Base-by-base conservation (phyloP, 1,140 invertebrate genomes). In the Doryteuthis pealeii region DNA sequence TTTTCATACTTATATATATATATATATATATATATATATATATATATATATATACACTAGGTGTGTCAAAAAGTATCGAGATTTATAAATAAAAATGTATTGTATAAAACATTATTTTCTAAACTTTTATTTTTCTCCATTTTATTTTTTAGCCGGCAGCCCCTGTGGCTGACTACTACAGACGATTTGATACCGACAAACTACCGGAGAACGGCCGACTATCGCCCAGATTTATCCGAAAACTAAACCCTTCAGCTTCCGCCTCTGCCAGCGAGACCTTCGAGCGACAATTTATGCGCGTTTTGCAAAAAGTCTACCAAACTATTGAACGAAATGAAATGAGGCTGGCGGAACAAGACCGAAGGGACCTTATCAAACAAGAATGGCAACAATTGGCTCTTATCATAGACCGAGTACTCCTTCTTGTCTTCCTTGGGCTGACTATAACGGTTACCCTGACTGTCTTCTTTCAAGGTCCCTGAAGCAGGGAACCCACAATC, bases 381-480 rank as follows among this genome's bases (percentile, higher is more conserved):
- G 93, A 94, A 84, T 94, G 93, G 93, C 93, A 94, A 83, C 92
- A 94, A 83, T 90, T 94, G 40, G 93, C 93, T 0, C 86, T 94
- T n/a, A 92, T 94, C 3, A 84, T 91, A 6, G 91, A 91, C 81
- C 87, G 93, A 14, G 88, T 92, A 58, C 87, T 94, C 0, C 88
- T 94, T 18, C 89, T 91, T 78, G 84, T 92, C 30, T 94, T 94
- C 82, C 88, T 93, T 70, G 83, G 93, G 28, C 90, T 91, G 26
- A 93, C 86, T 14, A 70, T 84, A 18, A 79, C 76, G n/a, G 81
- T 86, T 49, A 86, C 82, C 0, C 71, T 84, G 15, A 81, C 81
- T 8, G 81, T 87, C 2, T 77, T 88, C 67, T 76, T 86, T 58
- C 85, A 85, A n/a, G 83, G 82, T 8, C 80, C 81, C 66, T 76